Percentiles rank a stretch among this genome's conserved stretches.
Conservation (phyloP, 2,888 invertebrate genomes). For the Cinara cedri region DNA sequence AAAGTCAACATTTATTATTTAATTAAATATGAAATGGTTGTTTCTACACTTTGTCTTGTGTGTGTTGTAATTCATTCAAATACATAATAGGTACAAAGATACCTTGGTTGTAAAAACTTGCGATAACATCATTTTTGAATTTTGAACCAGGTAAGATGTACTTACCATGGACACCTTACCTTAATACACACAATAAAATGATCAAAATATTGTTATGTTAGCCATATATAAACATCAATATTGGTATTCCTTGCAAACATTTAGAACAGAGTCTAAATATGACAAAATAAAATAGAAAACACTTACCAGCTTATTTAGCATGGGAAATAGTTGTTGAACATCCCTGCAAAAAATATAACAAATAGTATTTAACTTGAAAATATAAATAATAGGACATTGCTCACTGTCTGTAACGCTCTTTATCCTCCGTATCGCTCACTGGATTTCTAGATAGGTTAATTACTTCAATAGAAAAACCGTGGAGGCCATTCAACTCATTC, state of each 20-base stretch:
- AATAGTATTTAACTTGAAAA: neutral
- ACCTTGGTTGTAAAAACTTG: neutral
- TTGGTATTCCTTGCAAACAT: constrained; percentile 13
- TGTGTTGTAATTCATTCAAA: too few species aligned
- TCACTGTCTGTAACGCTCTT: constrained; percentile 41
- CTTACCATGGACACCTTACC: constrained; percentile 45
- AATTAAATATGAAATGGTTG: too few species aligned
- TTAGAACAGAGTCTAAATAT: constrained; percentile 6
- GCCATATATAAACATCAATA: constrained; percentile 35
- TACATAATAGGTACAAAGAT: too few species aligned
- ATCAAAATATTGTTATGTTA: constrained; percentile 39
- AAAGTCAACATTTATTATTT: too few species aligned
- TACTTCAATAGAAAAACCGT: constrained; percentile 34
- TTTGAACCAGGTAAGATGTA: constrained; percentile 52
- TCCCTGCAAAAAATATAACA: constrained; percentile 20
- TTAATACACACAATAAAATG: constrained; percentile 33
- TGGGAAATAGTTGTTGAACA: constrained; percentile 41
- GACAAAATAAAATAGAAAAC: constrained; percentile 19
- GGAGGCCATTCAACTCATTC: constrained; percentile 25
- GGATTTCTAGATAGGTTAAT: constrained; percentile 42
- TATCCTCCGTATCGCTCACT: constrained; percentile 34
- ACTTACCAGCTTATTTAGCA: constrained; percentile 47
- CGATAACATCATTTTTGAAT: neutral
- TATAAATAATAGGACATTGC: neutral
- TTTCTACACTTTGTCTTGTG: too few species aligned